Percentiles rank a stretch among this genome's conserved stretches.
Conservation (phyloP, 2,888 invertebrate genomes). For the Pyrrhosoma nymphula region DNA sequence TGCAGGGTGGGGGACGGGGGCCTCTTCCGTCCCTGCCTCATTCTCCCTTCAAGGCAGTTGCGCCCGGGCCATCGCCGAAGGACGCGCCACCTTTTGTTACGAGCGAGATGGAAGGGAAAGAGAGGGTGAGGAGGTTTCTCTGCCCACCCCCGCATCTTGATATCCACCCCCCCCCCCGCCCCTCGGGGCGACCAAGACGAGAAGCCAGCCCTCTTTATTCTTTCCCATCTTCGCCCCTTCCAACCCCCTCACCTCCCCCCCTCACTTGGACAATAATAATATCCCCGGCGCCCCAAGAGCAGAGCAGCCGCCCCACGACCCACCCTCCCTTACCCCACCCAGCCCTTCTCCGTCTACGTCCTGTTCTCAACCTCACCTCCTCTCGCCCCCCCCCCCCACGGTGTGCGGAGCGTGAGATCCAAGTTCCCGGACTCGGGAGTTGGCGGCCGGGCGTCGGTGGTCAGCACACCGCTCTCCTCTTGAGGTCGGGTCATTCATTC, state of each 20-base stretch:
- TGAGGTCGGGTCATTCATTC: slow-evolving; percentile 26
- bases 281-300: no score
- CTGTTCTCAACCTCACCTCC: no score
- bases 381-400: no score
- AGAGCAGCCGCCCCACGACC: no score
- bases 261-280: no score
- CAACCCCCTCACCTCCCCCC: background rate
- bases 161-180: background rate
- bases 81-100: background rate
- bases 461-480: background rate
- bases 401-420: background rate
- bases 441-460: background rate
- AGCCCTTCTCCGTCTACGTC: background rate
- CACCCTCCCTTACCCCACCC: background rate
- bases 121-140: background rate
- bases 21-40: background rate
- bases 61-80: background rate
- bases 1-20: background rate
- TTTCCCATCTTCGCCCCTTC: background rate
- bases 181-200: slow-evolving; percentile 4
- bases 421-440: background rate
- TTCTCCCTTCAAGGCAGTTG: no score
- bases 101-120: background rate
- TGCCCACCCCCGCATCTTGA: background rate
- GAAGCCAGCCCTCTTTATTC: background rate